phyloP scores from a whole-genome alignment of 2,113 vertebrate genomes.

The Oryzias javanicus region DNA sequence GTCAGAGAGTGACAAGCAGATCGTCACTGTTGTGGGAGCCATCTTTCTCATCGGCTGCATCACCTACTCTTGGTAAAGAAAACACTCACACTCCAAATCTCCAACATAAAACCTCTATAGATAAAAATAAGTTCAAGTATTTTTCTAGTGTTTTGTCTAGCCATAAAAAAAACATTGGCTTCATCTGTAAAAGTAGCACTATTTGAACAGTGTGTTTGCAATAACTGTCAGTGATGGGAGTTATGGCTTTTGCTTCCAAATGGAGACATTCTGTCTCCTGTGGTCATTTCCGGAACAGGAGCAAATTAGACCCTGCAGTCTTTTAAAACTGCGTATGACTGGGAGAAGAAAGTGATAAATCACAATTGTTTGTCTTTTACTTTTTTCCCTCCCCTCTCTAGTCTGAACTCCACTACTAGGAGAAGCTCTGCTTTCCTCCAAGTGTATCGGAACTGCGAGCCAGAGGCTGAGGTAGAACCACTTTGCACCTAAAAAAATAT shows the following conservation, averaged over 20 bases:
- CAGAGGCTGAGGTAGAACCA: conserved; percentile 85
- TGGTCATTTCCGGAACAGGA: conserved; percentile 32
- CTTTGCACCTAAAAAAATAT: no score
- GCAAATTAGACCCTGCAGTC: conserved; percentile 28
- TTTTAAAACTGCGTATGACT: conserved; percentile 46
- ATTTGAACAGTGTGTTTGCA: conserved; percentile 38
- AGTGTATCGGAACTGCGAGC: conserved; percentile 81
- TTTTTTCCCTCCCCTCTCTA: conserved; percentile 48
- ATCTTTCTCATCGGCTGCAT: conserved; percentile 86
- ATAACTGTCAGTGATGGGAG: conserved; percentile 21
- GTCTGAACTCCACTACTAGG: conserved; percentile 93
- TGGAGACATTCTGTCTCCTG: conserved; percentile 57
- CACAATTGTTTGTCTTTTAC: conserved; percentile 15
- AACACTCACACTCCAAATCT: conserved; percentile 1
- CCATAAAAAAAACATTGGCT: conserved; percentile 32
- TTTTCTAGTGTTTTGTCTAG: no score
- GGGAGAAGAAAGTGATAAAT: conserved; percentile 26
- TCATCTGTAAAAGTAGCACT: conserved; percentile 5
- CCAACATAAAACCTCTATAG: not conserved
- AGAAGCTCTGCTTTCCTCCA: conserved; percentile 88
- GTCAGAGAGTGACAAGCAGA: conserved; percentile 82
- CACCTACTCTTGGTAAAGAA: conserved; percentile 90
- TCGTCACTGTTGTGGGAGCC: conserved; percentile 85
- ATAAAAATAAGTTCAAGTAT: no score
- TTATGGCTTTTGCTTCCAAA: conserved; percentile 25